Conservation (phyloP, 2,888 invertebrate species). For the Campoplex capitator region DNA sequence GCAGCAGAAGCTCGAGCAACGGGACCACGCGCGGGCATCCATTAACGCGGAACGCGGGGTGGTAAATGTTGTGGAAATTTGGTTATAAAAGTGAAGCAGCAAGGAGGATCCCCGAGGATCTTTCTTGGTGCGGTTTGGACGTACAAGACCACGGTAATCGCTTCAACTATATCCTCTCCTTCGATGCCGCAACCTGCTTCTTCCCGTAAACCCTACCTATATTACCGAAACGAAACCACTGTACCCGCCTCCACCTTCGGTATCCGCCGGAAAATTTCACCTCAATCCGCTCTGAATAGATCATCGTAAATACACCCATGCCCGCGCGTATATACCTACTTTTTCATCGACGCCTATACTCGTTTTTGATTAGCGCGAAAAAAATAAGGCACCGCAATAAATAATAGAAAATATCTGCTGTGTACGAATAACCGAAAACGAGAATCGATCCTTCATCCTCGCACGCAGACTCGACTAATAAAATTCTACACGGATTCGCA, state of each 20-base stretch:
- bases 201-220: not conserved
- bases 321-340: not conserved
- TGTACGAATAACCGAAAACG: conserved; percentile 55
- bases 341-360: conserved; percentile 12
- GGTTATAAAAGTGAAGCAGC: conserved; percentile 74
- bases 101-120: conserved; percentile 23
- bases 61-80: conserved; percentile 75
- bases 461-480: conserved; percentile 2
- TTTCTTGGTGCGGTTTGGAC: conserved; percentile 21
- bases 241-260: not conserved
- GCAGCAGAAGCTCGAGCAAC: conserved; percentile 42
- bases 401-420: conserved; percentile 57
- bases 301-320: too few relatives aligned
- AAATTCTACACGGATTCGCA: conserved; percentile 11
- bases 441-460: conserved; percentile 50
- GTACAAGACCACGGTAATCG: conserved; percentile 13
- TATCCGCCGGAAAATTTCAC: not conserved
- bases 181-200: conserved; percentile 34
- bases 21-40: conserved; percentile 63
- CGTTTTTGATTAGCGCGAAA: not conserved
- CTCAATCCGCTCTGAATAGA: not conserved
- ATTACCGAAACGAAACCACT: conserved; percentile 16
- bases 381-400: conserved; percentile 34
- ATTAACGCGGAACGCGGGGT: conserved; percentile 72
- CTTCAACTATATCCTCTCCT: conserved; percentile 15